Evolutionary conservation across 1,140 invertebrate species (phyloP), one percentile per base, ranked within the genome.

Genomic region (Asbolus verrucosus): DNA sequence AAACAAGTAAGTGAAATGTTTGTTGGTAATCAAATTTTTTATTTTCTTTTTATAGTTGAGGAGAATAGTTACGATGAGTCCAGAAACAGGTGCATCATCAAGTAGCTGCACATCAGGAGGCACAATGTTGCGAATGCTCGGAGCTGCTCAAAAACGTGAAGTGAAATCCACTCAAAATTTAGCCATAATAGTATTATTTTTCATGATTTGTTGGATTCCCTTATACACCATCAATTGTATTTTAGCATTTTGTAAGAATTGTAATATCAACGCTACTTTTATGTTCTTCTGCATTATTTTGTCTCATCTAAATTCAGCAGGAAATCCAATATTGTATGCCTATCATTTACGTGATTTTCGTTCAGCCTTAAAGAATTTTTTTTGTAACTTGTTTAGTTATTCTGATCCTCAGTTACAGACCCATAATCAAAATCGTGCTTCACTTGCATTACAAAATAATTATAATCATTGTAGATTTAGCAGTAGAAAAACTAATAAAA

Each of bases 171-270:
- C 94, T 0, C 93, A 95, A 77, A 96, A 94, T 81, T 85, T 97
- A 0, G 92, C 92, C 36, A 91, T 95, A 67, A 96, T 97, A 54
- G 94, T 97, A 0, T 82, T 93, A 27, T 95, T 96, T 82, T 97
- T 97, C 83, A 93, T 96, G 82, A 85, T 96, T 41, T 96, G 94
- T 78, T 97, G 94, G 94, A 92, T 96, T 50, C 94, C 94, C 0
- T 83, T 97, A 1, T 96, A 96, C 82, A 95, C 93, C 16, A 93
- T 95, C 70, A 96, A 97, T 81, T 94, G 92, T 74, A 86, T 95
- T 11, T 87, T 92, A 78, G 93, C 93, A 0, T 95, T 95, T 78
- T 91, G 89, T 75, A 86, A 85, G 0, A 76, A 85, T 1, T 90
- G 91, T 75, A 79, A 87, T 50, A 88, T 93, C 18, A 88, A 89